These are phyloP conservation scores for Drosophila pachea DNA, from an alignment of 1,140 invertebrate genomes.

Conservation along the genomic window DNA sequence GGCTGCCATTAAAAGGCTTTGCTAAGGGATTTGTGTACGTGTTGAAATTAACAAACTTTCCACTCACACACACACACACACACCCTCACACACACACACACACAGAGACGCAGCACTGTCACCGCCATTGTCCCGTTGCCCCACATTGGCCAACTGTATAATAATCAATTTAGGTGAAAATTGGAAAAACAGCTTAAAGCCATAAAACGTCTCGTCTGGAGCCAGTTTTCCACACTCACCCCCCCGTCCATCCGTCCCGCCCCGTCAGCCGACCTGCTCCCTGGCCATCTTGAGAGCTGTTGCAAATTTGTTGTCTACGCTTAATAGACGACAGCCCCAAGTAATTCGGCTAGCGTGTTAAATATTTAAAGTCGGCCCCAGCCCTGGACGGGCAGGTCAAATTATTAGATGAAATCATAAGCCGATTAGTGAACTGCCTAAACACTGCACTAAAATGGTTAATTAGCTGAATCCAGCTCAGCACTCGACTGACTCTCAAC, in stretches of 20 bases:
- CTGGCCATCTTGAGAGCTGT: conserved; percentile 44
- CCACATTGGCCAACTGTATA: conserved; percentile 38
- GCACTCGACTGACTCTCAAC: background rate
- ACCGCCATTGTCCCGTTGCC: background rate
- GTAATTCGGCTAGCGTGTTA: background rate
- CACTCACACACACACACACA: conserved; percentile 11
- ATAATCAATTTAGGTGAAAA: conserved; percentile 73
- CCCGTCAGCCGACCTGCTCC: background rate
- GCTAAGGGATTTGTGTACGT: conserved; percentile 75
- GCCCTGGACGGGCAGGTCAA: background rate
- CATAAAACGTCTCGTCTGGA: conserved; percentile 57
- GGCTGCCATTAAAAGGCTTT: conserved; percentile 75
- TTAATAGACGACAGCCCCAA: conserved; percentile 43
- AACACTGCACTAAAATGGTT: background rate
- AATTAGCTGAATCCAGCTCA: background rate
- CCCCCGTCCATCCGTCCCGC: no score
- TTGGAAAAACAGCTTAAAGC: conserved; percentile 67
- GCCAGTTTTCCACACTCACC: background rate
- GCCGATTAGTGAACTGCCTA: background rate
- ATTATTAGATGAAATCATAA: conserved; percentile 1
- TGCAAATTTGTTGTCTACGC: conserved; percentile 58
- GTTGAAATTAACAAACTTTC: conserved; percentile 73
- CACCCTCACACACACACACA: background rate
- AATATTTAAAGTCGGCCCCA: background rate
- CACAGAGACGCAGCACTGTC: background rate